Evolutionary conservation across 1,140 invertebrate genomes (phyloP), one percentile per base, ranked within the genome.

Genomic region (Heliconius himera): DNA sequence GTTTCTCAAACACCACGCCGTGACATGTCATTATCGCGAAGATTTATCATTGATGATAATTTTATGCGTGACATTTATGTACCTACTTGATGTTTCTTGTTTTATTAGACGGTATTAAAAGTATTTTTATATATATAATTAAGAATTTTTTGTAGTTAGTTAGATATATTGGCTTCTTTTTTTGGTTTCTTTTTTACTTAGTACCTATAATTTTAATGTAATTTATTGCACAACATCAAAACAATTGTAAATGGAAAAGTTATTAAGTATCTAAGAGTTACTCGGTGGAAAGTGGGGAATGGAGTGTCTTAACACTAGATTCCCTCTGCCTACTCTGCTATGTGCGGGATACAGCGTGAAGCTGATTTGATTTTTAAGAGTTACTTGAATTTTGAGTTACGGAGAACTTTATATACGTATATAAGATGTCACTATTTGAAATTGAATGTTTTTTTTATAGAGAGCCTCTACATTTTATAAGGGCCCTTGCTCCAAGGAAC

Each of bases 11-110:
- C 81, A 77, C 70, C 38, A 78, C 79, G 76, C 76, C 78, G 76
- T 82, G 77, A 76, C 81, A 84, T 81, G 78, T 76, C 81, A 84
- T 82, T 87, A 86, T 86, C 86, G 54, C 81, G 73, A 80, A 86
- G 86, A 87, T 87, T 84, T 87, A 87, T 87, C 83, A 86, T 87
- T 81, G 74, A 82, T 73, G 73, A 81, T 78, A 81, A 78, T 81
- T 78, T 83, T 79, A 81, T 73, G 78, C 79, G 33, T 56, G 74
- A 74, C 75, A 74, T 33, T 74, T 74, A 36, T 78, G 76, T 81
- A 33, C 41, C 11, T 16, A 46, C 41, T 74, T 54, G 8, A 72
- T 72, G 36, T 72, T 72, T 41, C 33, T 51, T 77, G 70, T 77
- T 77, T 77, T 77, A 77, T 54, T 29, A 72, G 18, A 72, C 11